Base-by-base conservation (phyloP, 2,888 invertebrate genomes). In the Drosophila imparisetae region DNA sequence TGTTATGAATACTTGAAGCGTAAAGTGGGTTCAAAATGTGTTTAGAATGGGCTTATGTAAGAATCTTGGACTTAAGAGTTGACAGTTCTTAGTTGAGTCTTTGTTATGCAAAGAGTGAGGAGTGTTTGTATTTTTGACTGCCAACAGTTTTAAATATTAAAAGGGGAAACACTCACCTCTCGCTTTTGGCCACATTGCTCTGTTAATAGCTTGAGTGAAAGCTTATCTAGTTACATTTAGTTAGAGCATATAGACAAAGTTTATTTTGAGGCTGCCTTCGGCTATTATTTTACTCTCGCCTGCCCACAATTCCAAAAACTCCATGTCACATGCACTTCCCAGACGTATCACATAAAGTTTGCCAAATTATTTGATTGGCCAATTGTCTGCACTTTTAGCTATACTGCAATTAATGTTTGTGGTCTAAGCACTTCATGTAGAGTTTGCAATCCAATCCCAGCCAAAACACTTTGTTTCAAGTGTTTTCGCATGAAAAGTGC, bases 391-490 rank as follows among this genome's bases (percentile, higher is more conserved):
- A 52, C 65, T 71, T 66, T 49, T 13, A 48, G 61, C 58, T n/a
- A 57, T 32, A 50, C 48, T 59, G 75, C 78, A 79, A 79, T 79
- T 79, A 79, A 78, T 69, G 59, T 75, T 78, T 69, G 69, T 54
- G 71, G 73, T 66, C 34, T 45, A 21, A 38, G 62, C 50, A 68
- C 55, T 61, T 38, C 7, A 36, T 11, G 21, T 27, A 21, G 2
- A 18, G 8, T 38, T 24, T n/a, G 13, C 32, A 29, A 36, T 34
- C 24, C 42, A 65, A 65, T 66, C 63, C 45, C 52, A 24, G 67
- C 15, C 34, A 36, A 65, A 50, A 30, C 66, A 65, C 57, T 50
- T 55, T 29, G 49, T 8, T 29, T 36, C 55, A 57, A 69, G 57
- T 65, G 72, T 48, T 60, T 66, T 61, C 52, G 66, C 53, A 52